phyloP scores from a whole-genome alignment of 2,113 vertebrate genomes.

The Pavo muticus region DNA sequence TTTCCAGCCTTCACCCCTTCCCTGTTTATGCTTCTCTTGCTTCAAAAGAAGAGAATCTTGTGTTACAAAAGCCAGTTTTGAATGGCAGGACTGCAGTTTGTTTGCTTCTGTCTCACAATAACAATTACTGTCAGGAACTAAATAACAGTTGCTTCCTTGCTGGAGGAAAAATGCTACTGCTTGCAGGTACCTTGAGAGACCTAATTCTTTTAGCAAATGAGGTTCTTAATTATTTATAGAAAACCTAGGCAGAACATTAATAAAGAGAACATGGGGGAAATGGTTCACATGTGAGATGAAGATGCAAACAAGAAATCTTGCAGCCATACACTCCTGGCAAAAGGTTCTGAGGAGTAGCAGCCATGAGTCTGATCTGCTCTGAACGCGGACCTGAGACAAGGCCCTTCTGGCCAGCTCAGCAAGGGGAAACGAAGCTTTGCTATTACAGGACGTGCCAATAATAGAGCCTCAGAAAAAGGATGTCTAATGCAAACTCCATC shows the following conservation, averaged over 20 bases:
- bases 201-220: neutral
- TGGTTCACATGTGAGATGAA: rapidly evolving
- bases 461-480: neutral
- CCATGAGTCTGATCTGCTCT: neutral
- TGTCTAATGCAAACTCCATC: neutral
- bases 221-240: conserved; percentile 4
- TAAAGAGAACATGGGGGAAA: rapidly evolving
- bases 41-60: neutral
- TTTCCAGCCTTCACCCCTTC: neutral
- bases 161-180: neutral
- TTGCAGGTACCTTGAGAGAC: neutral
- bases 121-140: neutral
- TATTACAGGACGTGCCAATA: rapidly evolving
- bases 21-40: neutral
- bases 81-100: rapidly evolving
- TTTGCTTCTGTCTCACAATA: neutral
- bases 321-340: neutral
- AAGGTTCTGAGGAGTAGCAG: rapidly evolving
- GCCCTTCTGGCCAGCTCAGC: neutral
- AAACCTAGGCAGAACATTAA: neutral
- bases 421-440: neutral
- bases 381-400: rapidly evolving
- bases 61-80: rapidly evolving
- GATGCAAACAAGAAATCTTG: neutral
- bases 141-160: neutral